phyloP scores from a whole-genome alignment of 2,797 vertebrate genomes.

The Melanotaenia maccullochi region DNA sequence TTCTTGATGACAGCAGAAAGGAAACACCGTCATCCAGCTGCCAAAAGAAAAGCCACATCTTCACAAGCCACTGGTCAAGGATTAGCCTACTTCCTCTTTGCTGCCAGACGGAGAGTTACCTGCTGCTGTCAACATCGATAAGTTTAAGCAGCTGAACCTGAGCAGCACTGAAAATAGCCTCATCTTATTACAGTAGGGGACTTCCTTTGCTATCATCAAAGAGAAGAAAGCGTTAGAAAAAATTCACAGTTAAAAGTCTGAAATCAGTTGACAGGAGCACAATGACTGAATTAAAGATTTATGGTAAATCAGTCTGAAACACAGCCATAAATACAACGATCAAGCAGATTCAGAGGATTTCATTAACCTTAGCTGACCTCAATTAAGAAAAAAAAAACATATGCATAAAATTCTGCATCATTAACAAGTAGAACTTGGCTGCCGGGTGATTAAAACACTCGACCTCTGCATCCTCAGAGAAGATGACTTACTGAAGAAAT shows the following conservation, averaged over 20 bases:
- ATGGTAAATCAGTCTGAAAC: not conserved
- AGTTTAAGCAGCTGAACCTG: conserved; percentile 61
- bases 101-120: conserved; percentile 58
- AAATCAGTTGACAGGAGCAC: not conserved
- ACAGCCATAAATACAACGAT: not conserved
- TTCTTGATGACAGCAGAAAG: not conserved
- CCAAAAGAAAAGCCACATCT: conserved; percentile 20
- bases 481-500: not conserved
- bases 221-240: not conserved
- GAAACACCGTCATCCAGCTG: conserved; percentile 18
- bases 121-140: conserved; percentile 67
- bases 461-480: not conserved
- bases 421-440: not conserved
- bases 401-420: not conserved
- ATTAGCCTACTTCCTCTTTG: conserved; percentile 69
- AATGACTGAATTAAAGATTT: not conserved
- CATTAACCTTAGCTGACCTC: not conserved
- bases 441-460: not conserved
- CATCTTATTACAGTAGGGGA: conserved; percentile 41
- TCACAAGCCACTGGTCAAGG: conserved; percentile 27
- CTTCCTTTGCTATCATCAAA: conserved; percentile 7
- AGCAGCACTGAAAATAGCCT: conserved; percentile 56
- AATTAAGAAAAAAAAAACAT: not conserved
- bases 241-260: not conserved
- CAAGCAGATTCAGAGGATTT: not conserved